Evolutionary conservation across 2,797 vertebrate genomes (phyloP), one percentile per base, ranked within the genome.

Genomic region (Aythya fuligula): DNA sequence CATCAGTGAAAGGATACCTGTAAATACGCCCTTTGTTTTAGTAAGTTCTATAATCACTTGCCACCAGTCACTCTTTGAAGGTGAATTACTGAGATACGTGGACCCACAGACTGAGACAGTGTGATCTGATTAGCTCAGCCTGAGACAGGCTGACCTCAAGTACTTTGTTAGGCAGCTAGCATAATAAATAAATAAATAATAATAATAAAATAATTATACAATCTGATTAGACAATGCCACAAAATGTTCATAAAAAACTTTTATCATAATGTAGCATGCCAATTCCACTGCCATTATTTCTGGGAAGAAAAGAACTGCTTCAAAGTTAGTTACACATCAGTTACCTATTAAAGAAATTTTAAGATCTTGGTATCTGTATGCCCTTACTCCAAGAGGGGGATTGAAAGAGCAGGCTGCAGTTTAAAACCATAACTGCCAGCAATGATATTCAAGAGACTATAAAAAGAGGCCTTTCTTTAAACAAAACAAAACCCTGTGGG

Each of bases 401-500:
- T 43, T 87, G 41, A 89, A 93, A 96, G 73, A 92, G 7, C 38
- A 93, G 60, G 28, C 20, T 90, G 36, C 16, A 90, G 73, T 96
- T 96, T 93, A 74, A 96, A 95, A 85, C 22, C 54, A 2, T 82
- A 25, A 38, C 49, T 90, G 18, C 19, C 27, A 90, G 30, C 89
- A 94, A 91, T 83, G 73, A 91, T 96, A 94, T 94, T 96, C 85
- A 94, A 77, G 47, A 87, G 41, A 93, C 61, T 30, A 79, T 69
- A 94, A 73, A 85, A 79, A 78, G 21, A 81, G 28, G 8, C 49
- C 93, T 96, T 90, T 51, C 43, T 89, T 94, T 88, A 90, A 95
- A 94, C 76, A 95, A 96, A 97, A 96, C 36, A 93, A 96, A 95
- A 70, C 57, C 19, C 75, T 77, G 41, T 97, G 86, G 91, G 76